Base-by-base conservation (phyloP, 2,888 invertebrate genomes). In the Callosobruchus maculatus region DNA sequence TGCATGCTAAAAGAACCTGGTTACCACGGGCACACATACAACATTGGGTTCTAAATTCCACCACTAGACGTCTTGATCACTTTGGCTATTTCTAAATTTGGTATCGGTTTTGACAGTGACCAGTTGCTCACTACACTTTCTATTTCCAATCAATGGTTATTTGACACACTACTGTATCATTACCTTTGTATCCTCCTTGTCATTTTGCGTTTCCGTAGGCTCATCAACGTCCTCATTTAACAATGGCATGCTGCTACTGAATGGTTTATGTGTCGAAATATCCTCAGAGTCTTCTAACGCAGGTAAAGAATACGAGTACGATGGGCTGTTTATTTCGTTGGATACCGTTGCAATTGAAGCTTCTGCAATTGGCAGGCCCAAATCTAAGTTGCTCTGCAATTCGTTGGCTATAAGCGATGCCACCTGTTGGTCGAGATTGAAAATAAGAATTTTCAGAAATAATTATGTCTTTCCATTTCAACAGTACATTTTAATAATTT, bases 351-450 rank as follows among this genome's bases (percentile, higher is more conserved):
- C 88, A 81, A 93, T 92, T 67, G 90, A 89, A 22, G 92, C 91
- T 85, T 93, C 92, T 0, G 93, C 91, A 21, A 93, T 91, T 0
- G 93, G 92, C 72, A 94, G 91, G 21, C 93, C 92, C 79, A 94
- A 84, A 82, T 93, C 93, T 20, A 94, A 79, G 75, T 82, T 86
- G n/a, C 80, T 78, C 67, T 82, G 83, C 72, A 85, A 79, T 71
- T 85, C 86, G 72, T 76, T 83, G 0, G 83, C 82, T 69, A 86
- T 81, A 73, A 86, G 75, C 13, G 83, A 80, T 20, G 80, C 81
- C n/a, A 83, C 71, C 31, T 71, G 71, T n/a, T n/a, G 71, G 49
- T 18, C 7, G 26, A n/a, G n/a, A n/a, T n/a, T n/a, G 26, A 26
- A 26, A 26, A 7, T 26, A 26, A 26, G 26, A 26, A 68, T 68